Evolutionary conservation across 2,797 vertebrate genomes (phyloP).

Genomic region (Atherinosoma microstoma): DNA sequence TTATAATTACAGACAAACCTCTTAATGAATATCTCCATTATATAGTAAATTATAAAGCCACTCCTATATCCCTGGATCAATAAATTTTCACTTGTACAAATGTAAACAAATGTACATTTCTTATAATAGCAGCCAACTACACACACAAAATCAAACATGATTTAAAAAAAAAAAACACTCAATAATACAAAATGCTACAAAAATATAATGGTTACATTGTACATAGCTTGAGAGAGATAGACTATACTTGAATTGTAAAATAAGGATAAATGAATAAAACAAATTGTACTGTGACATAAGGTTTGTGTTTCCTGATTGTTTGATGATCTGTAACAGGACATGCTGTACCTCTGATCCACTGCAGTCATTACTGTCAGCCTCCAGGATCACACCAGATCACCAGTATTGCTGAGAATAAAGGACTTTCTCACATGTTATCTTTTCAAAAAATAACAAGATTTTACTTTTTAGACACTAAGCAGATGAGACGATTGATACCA

Average conservation of each 20-base stretch:
- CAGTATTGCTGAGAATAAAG: neutral
- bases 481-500: neutral
- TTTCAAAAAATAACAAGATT: neutral
- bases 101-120: slow-evolving; percentile 73
- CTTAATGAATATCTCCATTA: slow-evolving; percentile 63
- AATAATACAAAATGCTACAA: slow-evolving; percentile 71
- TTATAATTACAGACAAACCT: slow-evolving; percentile 61
- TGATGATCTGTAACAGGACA: slow-evolving; percentile 59
- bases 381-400: neutral
- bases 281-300: slow-evolving; percentile 58
- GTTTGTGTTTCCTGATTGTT: slow-evolving; percentile 63
- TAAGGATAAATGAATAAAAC: slow-evolving; percentile 67
- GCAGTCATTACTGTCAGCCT: slow-evolving; percentile 39
- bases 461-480: neutral
- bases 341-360: slow-evolving; percentile 39
- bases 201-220: slow-evolving; percentile 77
- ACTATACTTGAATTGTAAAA: slow-evolving; percentile 69
- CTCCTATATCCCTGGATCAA: slow-evolving; percentile 67
- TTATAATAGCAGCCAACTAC: slow-evolving; percentile 78
- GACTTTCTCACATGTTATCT: slow-evolving; percentile 5
- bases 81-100: slow-evolving; percentile 68
- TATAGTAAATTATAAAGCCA: slow-evolving; percentile 56
- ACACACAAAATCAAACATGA: slow-evolving; percentile 60
- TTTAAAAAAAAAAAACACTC: slow-evolving; percentile 46
- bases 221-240: slow-evolving; percentile 65